These are phyloP conservation scores for Pseudochirops corinnae DNA, from an alignment of 2,797 vertebrate genomes.

Conservation along the genomic window DNA sequence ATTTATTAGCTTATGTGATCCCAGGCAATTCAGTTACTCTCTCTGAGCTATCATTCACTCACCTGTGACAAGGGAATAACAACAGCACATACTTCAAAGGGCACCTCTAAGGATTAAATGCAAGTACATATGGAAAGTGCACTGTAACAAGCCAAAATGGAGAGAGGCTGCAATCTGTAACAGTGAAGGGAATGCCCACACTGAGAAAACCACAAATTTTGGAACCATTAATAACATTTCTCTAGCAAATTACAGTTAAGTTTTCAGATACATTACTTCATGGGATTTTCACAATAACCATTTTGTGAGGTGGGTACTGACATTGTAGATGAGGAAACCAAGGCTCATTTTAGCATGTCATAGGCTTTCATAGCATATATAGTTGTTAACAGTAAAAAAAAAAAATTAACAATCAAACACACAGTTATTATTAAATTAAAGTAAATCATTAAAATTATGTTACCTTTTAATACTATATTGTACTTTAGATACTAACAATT, in stretches of 20 bases:
- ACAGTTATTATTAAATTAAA: background rate
- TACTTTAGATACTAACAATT: background rate
- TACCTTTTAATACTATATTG: background rate
- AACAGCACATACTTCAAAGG: background rate
- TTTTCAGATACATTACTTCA: background rate
- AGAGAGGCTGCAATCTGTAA: background rate
- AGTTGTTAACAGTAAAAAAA: background rate
- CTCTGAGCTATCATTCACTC: background rate
- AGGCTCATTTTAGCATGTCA: background rate
- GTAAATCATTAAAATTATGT: background rate
- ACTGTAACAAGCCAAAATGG: background rate
- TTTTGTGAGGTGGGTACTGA: background rate
- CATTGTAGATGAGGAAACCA: background rate
- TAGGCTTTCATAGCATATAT: background rate
- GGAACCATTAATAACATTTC: background rate
- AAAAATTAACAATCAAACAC: constrained; percentile 44
- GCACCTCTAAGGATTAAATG: background rate
- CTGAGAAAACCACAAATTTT: background rate
- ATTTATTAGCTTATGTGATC: background rate
- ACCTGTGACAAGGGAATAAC: background rate
- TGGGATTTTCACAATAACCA: background rate
- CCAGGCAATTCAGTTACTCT: background rate
- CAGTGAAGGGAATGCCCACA: background rate
- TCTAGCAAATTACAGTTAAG: background rate
- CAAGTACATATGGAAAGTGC: background rate